A percentile compares a stretch with the other conserved stretches of the same genome.
phyloP scores from a whole-genome alignment of 2,888 invertebrate species.

The Hybos culiciformis region DNA sequence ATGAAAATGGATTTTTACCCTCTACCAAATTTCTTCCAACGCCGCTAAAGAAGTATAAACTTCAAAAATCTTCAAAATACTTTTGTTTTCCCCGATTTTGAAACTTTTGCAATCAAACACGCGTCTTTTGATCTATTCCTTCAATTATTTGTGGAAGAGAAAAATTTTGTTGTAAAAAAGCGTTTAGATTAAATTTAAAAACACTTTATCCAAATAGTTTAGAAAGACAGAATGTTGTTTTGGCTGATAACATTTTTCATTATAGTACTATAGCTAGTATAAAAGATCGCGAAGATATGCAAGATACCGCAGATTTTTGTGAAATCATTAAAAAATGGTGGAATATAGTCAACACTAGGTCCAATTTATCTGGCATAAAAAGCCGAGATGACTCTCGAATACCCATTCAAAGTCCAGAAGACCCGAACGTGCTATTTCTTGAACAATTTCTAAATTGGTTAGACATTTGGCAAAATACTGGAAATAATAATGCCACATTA shows the following conservation, averaged over 20 bases:
- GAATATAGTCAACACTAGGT: neutral
- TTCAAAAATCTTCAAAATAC: neutral
- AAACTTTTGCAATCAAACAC: neutral
- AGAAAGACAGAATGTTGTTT: neutral
- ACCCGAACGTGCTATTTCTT: neutral
- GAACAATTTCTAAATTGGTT: neutral
- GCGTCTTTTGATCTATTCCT: neutral
- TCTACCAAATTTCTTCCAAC: too few relatives aligned
- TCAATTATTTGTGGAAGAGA: neutral
- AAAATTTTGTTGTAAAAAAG: neutral
- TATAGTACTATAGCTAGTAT: neutral
- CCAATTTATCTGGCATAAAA: neutral
- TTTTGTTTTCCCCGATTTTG: neutral
- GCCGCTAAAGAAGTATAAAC: too few relatives aligned
- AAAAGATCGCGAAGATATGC: neutral
- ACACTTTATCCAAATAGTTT: neutral
- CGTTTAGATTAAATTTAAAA: neutral
- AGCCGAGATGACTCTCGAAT: neutral
- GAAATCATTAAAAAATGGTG: constrained; percentile 1
- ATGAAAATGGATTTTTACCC: too few relatives aligned
- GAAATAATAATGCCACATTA: neutral
- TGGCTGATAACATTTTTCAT: constrained; percentile 1
- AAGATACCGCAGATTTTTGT: neutral
- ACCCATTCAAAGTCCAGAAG: neutral
- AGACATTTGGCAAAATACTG: neutral